phyloP scores from a whole-genome alignment of 2,888 invertebrate genomes.

The Lamellibrachia satsuma region DNA sequence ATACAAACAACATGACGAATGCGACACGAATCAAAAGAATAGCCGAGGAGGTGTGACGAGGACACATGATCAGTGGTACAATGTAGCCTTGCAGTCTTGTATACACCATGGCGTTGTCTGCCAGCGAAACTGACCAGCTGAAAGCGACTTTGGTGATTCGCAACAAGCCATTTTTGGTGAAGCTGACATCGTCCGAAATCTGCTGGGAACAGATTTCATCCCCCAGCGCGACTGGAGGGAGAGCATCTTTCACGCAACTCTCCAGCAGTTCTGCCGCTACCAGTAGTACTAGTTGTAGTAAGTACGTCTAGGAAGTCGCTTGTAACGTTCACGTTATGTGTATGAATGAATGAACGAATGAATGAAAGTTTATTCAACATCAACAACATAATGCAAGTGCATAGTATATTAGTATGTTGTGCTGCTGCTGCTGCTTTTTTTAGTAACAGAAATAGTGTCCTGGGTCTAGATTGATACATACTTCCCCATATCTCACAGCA shows the following conservation, averaged over 20 bases:
- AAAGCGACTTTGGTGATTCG: slow-evolving; percentile 38
- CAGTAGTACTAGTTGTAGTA: background rate
- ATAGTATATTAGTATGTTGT: too few relatives aligned
- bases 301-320: background rate
- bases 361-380: too few relatives aligned
- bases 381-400: too few relatives aligned
- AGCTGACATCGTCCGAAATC: slow-evolving; percentile 38
- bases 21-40: slow-evolving; percentile 17
- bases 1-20: slow-evolving; percentile 7
- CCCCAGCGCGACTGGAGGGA: slow-evolving; percentile 18
- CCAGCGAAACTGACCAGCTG: slow-evolving; percentile 33
- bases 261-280: background rate
- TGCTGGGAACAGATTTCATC: slow-evolving; percentile 37
- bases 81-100: slow-evolving; percentile 10
- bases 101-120: slow-evolving; percentile 31
- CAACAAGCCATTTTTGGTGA: slow-evolving; percentile 38
- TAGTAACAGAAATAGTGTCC: too few relatives aligned
- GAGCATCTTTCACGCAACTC: background rate
- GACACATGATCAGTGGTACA: background rate
- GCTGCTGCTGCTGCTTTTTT: too few relatives aligned
- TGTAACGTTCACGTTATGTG: background rate
- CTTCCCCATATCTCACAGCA: too few relatives aligned
- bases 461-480: too few relatives aligned
- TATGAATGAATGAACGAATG: too few relatives aligned
- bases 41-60: background rate